Evolutionary conservation across 2,888 invertebrate genomes (phyloP).

Genomic region (Xestia xanthographa): DNA sequence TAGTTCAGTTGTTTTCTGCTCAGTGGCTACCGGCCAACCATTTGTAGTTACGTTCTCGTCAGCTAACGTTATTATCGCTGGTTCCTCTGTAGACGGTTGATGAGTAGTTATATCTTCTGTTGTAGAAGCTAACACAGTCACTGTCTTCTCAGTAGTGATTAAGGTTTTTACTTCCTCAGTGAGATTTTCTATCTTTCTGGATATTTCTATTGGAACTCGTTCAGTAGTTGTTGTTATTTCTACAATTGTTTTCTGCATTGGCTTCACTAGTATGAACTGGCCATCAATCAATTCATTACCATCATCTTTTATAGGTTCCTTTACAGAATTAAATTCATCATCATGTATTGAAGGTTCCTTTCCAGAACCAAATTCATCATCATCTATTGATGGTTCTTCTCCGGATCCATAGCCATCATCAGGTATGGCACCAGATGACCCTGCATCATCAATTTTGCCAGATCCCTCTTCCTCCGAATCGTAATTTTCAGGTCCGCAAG

Average conservation of each 20-base stretch:
- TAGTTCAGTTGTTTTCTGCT: neutral
- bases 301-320: neutral
- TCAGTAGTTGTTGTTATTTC: neutral
- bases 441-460: slow-evolving; percentile 7
- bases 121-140: neutral
- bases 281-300: neutral
- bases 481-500: slow-evolving; percentile 19
- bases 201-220: neutral
- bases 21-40: neutral
- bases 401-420: neutral
- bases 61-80: neutral
- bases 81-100: neutral
- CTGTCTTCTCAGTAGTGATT: neutral
- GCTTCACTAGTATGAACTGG: neutral
- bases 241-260: neutral
- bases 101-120: neutral
- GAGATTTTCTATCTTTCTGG: neutral
- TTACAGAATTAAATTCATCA: neutral
- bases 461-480: slow-evolving; percentile 30
- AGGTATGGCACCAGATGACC: neutral
- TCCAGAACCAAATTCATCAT: neutral
- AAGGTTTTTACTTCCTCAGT: neutral
- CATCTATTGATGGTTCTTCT: neutral
- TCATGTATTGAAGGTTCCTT: neutral
- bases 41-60: neutral